Conservation (phyloP, 2,113 vertebrate genomes). For the Formicarius rufipectus region DNA sequence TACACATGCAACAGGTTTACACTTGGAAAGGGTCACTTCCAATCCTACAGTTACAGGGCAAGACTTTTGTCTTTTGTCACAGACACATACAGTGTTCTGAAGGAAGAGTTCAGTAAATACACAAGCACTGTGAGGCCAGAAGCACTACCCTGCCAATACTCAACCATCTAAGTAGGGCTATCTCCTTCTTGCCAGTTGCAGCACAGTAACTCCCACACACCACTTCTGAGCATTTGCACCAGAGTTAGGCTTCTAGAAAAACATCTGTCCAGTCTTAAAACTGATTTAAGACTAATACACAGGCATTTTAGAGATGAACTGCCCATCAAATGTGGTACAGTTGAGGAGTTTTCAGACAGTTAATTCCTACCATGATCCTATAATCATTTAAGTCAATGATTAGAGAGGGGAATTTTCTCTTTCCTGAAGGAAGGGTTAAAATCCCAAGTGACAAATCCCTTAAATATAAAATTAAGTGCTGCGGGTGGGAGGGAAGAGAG, state of each 20-base stretch:
- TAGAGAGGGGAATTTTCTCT: neutral
- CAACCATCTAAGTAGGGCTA: neutral
- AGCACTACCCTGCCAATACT: neutral
- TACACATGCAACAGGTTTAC: neutral
- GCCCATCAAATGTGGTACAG: neutral
- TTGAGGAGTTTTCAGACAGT: neutral
- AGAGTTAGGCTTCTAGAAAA: neutral
- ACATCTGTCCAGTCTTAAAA: neutral
- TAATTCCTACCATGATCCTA: neutral
- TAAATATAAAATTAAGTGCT: constrained; percentile 7
- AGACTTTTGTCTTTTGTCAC: neutral
- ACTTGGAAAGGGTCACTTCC: neutral
- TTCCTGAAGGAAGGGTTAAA: constrained; percentile 32
- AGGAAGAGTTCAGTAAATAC: neutral
- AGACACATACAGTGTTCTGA: neutral
- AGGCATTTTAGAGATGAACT: neutral
- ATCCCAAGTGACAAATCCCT: neutral
- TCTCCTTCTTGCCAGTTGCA: neutral
- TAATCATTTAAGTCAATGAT: constrained; percentile 11
- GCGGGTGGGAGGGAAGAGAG: neutral
- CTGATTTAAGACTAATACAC: neutral
- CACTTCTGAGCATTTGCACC: neutral
- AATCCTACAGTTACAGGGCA: neutral
- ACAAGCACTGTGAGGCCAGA: neutral
- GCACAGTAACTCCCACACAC: neutral